Evolutionary conservation across 2,113 vertebrate genomes (phyloP), one percentile per base, ranked within the genome.

Genomic region (Merops nubicus): DNA sequence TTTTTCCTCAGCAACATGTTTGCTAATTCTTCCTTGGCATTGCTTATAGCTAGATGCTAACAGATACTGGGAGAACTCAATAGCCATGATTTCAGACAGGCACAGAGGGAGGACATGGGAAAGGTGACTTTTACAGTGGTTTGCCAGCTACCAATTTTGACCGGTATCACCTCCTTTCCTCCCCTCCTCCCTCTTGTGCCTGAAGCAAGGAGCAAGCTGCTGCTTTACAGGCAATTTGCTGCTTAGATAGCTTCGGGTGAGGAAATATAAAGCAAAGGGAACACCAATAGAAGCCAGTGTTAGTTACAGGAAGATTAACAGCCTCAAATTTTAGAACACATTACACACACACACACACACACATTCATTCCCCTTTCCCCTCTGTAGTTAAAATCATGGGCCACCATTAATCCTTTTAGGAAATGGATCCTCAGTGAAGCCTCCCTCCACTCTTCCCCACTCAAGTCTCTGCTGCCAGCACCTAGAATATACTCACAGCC

Each of bases 11-110:
- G 70, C 43, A 94, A 60, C 38, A 70, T 18, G 68, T 34, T 93
- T 88, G 72, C 57, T 85, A 88, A 63, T 77, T 76, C 34, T 88
- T 97, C 91, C 51, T 94, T 97, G 95, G 96, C 97, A 97, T 60
- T 67, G 23, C 70, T 83, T 94, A 85, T 29, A 90, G 94, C 65
- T 92, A 97, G 94, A 91, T 97, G 96, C 95, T 91, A 97, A 70
- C 59, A 96, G 80, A 83, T 79, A 72, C 34, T 26, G 3, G 42
- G 77, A 97, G 72, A 94, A 92, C 59, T n/a, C 34, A 63, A 34
- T 62, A 95, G 94, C 28, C 91, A 94, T 7, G 2, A 92, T 92
- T 95, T 96, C 94, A 81, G 72, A 60, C 29, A 93, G 91, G 75
- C 79, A 94, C 65, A 76, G 45, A 84, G 68, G 34, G 33, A 88